Conservation (phyloP, 2,113 vertebrate genomes). For the Rallus limicola region DNA sequence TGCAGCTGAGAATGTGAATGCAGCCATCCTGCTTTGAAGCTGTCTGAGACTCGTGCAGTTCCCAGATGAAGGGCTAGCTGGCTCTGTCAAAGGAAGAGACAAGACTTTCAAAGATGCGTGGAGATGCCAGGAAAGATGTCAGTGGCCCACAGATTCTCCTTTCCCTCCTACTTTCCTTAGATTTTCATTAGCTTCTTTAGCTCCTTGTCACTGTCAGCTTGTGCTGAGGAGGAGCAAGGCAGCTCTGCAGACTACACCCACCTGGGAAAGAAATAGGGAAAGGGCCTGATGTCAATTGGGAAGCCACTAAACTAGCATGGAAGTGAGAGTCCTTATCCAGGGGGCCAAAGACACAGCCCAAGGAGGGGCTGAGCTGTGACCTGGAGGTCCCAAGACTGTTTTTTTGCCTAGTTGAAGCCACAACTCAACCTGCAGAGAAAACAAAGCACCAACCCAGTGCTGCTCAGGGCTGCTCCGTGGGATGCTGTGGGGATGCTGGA, state of each 20-base stretch:
- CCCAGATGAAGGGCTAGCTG: slow-evolving; percentile 40
- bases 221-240: neutral
- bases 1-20: neutral
- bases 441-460: neutral
- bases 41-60: slow-evolving; percentile 6
- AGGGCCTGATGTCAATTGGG: neutral
- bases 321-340: neutral
- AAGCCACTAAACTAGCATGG: neutral
- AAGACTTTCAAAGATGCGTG: slow-evolving; percentile 28
- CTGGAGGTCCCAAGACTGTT: neutral
- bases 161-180: neutral
- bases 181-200: neutral
- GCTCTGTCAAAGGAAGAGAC: slow-evolving; percentile 12
- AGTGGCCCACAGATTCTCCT: neutral
- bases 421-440: neutral
- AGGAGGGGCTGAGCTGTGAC: neutral
- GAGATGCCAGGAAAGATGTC: slow-evolving; percentile 5
- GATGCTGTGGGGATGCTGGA: neutral
- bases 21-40: slow-evolving; percentile 46
- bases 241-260: neutral
- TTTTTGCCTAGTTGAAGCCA: neutral
- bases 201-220: neutral
- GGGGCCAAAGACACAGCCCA: neutral
- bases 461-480: neutral
- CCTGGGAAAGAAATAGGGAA: neutral